Evolutionary conservation across 1,140 invertebrate species (phyloP), one percentile per base, ranked within the genome.

Genomic region (Cardiocondyla obscurior): DNA sequence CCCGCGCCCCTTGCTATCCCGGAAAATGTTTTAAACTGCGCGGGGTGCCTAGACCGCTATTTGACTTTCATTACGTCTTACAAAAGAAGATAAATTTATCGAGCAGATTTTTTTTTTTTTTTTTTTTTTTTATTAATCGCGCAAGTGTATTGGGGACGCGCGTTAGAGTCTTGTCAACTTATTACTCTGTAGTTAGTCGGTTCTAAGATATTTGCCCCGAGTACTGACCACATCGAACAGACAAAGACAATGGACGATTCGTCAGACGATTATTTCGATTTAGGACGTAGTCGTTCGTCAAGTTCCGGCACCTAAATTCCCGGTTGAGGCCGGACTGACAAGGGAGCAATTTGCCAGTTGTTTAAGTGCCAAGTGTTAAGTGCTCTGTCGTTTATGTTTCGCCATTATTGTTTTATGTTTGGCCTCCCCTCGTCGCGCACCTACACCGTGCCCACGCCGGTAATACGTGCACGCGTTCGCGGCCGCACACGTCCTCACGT

Each of bases 281-380:
- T 81, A 83, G 58, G 83, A 82, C 82, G 74, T 7, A 76, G 77
- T 85, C 85, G 86, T 88, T 89, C 91, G 90, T 92, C 90, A 89
- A 90, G 89, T 90, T 92, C 88, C 86, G 86, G 85, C 90, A 92
- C 88, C 92, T 93, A 93, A 93, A 94, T 93, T 92, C 92, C 90
- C 92, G 88, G 90, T 91, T 92, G 91, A 92, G 90, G 89, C 88
- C 86, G 85, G 89, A 91, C 92, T 93, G 92, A 93, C 92, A 93
- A 93, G 93, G 92, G 92, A 93, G 93, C 93, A 94, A 94, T 94
- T 94, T 94, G 92, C 93, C 93, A 94, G 94, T 94, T 94, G 92
- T 93, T 94, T 94, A 94, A 94, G 93, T 93, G 90, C 93, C 93
- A 94, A 94, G 93, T 94, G 93, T 94, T 94, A 94, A 94, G 93